Evolutionary conservation across 2,113 vertebrate genomes (phyloP).

Genomic region (Ctenomys sociabilis): DNA sequence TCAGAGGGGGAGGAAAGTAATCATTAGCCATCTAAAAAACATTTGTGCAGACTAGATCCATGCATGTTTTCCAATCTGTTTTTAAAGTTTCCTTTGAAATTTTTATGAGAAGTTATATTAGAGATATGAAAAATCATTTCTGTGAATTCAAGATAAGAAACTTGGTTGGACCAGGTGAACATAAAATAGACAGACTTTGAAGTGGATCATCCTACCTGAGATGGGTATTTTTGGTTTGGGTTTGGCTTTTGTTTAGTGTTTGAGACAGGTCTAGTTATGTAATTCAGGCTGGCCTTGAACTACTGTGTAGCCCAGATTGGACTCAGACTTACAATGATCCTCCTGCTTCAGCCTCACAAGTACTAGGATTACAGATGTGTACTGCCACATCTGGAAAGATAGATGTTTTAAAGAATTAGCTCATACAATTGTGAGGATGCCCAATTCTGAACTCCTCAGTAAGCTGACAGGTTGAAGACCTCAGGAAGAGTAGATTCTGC

Average conservation of each 20-base stretch:
- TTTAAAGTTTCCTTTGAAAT: slow-evolving; percentile 19
- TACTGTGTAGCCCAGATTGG: not conserved
- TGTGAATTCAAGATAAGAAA: slow-evolving; percentile 30
- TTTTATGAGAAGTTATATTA: not conserved
- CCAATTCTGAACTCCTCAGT: not conserved
- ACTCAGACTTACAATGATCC: not conserved
- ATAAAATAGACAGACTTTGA: not conserved
- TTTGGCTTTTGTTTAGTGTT: not conserved
- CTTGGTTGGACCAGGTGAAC: not conserved
- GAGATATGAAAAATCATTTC: not conserved
- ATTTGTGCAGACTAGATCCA: not conserved
- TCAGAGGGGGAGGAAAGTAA: slow-evolving; percentile 1
- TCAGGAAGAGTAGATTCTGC: not conserved
- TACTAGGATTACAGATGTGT: not conserved
- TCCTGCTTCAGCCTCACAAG: not conserved
- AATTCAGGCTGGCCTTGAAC: not conserved
- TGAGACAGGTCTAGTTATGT: not conserved
- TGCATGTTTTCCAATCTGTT: not conserved
- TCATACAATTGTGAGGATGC: not conserved
- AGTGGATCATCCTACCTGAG: not conserved
- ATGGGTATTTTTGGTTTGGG: not conserved
- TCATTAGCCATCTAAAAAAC: slow-evolving; percentile 10
- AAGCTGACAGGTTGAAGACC: not conserved
- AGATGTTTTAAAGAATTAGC: not conserved
- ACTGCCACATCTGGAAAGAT: not conserved